A percentile compares a stretch with the other conserved stretches of the same genome.
Evolutionary conservation across 2,113 vertebrate species (phyloP).

Genomic region (Platysternon megacephalum): DNA sequence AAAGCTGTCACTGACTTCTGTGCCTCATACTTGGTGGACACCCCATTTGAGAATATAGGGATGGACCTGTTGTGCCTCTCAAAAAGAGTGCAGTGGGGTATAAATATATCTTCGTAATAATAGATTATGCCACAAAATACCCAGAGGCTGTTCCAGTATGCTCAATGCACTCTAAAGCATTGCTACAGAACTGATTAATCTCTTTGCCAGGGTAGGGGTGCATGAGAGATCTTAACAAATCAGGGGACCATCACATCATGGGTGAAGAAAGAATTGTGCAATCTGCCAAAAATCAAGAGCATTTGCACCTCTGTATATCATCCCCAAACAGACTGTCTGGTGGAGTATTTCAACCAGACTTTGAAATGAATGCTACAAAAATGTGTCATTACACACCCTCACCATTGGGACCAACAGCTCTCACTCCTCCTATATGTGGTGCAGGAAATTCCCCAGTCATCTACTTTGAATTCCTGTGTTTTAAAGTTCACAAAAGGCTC

Average conservation of each 20-base stretch:
- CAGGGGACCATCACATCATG: neutral
- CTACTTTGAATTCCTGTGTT: no score
- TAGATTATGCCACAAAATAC: neutral
- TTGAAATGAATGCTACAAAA: neutral
- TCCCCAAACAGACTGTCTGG: neutral
- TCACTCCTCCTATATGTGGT: no score
- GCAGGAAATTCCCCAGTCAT: no score
- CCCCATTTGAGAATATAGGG: no score
- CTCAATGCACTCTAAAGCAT: neutral
- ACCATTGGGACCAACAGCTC: no score
- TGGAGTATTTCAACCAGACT: neutral
- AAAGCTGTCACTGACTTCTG: neutral
- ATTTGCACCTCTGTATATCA: neutral
- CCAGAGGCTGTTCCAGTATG: neutral
- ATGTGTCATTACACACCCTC: no score
- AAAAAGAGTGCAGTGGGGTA: neutral
- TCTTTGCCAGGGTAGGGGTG: neutral
- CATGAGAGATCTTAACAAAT: neutral
- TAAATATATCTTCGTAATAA: neutral
- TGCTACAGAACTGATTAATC: neutral
- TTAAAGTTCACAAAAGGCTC: no score
- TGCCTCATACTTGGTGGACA: neutral
- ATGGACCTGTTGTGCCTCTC: neutral
- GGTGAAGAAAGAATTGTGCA: neutral
- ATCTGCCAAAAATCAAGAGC: neutral